These are phyloP conservation scores for Sphaerophoria rueppellii DNA, from an alignment of 2,888 invertebrate genomes.

Conservation along the genomic window DNA sequence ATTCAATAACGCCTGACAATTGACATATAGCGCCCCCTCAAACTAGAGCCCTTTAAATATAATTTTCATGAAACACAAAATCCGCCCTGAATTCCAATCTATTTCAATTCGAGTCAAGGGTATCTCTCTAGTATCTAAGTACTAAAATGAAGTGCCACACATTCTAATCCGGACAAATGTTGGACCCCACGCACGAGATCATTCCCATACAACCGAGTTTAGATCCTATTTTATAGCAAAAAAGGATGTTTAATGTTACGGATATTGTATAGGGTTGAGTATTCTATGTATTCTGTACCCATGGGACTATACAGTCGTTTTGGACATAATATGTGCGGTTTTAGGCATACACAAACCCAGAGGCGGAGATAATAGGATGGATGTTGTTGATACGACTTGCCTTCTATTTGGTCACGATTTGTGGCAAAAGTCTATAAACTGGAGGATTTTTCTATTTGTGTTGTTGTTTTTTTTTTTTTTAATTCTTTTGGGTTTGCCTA, in stretches of 20 bases:
- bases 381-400: constrained; percentile 51
- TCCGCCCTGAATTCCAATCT: background rate
- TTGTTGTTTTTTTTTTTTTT: background rate
- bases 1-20: too few relatives aligned
- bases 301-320: constrained; percentile 12
- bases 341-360: constrained; percentile 38
- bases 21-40: background rate
- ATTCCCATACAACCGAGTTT: constrained; percentile 30
- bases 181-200: constrained; percentile 71
- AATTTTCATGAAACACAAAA: background rate
- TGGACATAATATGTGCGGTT: constrained; percentile 64
- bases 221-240: constrained; percentile 67
- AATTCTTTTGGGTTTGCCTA: constrained; percentile 42
- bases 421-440: constrained; percentile 7
- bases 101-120: constrained; percentile 17
- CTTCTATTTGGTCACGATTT: constrained; percentile 69
- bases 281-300: background rate
- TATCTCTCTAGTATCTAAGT: background rate
- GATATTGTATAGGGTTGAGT: constrained; percentile 10
- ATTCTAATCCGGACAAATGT: constrained; percentile 49
- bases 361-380: constrained; percentile 31
- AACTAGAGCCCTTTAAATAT: background rate
- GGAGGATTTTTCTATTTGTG: constrained; percentile 24
- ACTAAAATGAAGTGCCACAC: constrained; percentile 10
- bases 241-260: constrained; percentile 55